phyloP scores from a whole-genome alignment of 2,888 invertebrate genomes.

The Eilema griseolum region DNA sequence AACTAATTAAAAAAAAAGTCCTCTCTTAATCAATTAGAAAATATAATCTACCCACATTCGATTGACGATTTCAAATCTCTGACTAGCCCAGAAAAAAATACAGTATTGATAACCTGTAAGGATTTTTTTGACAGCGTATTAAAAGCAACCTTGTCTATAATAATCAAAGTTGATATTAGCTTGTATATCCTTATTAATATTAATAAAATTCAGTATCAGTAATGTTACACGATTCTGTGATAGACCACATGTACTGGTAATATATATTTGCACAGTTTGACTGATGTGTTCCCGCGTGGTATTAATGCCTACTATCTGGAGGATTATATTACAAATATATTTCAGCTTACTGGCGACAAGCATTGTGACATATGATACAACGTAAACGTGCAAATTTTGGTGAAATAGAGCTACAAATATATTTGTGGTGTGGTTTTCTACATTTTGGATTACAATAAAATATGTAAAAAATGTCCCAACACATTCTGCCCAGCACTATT shows the following conservation, averaged over 20 bases:
- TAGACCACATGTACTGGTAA: slow-evolving; percentile 21
- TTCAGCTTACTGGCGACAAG: neutral
- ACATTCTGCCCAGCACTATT: no score
- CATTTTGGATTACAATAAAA: no score
- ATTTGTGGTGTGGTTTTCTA: no score
- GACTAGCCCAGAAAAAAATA: no score
- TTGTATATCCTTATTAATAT: neutral
- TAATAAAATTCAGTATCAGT: neutral
- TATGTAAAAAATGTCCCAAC: no score
- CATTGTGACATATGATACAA: neutral
- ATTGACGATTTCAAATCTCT: no score
- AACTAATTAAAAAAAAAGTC: no score
- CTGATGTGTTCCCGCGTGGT: slow-evolving; percentile 24
- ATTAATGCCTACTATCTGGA: slow-evolving; percentile 6
- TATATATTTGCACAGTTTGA: slow-evolving; percentile 42
- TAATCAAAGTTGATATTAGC: neutral
- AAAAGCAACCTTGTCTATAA: no score
- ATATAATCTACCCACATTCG: no score
- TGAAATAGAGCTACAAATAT: neutral
- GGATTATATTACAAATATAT: slow-evolving; percentile 11
- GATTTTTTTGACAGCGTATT: no score
- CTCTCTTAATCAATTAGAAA: no score
- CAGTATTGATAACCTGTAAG: no score
- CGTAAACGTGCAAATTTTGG: neutral
- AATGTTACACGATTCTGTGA: slow-evolving; percentile 11